Conservation (phyloP, 2,113 vertebrate species). For the Brachyistius frenatus region DNA sequence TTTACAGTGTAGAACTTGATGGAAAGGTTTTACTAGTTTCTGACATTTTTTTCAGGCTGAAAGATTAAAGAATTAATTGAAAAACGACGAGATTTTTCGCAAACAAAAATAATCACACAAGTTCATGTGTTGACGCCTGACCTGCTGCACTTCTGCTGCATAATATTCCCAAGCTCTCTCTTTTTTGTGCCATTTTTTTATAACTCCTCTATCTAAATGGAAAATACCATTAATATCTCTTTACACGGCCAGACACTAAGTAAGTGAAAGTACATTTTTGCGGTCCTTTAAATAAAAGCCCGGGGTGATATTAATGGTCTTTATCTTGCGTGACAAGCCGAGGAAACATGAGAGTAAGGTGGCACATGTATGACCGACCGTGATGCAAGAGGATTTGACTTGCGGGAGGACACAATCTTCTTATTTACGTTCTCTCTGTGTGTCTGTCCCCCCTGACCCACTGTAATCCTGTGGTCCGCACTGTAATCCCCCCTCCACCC, state of each 20-base stretch:
- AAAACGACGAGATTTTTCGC: too few species aligned
- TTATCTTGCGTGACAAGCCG: constrained; percentile 42
- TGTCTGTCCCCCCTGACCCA: constrained; percentile 48
- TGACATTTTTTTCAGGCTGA: too few species aligned
- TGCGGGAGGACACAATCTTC: constrained; percentile 63
- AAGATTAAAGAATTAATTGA: too few species aligned
- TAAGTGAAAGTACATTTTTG: neutral
- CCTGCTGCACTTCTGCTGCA: too few species aligned
- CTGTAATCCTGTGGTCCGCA: constrained; percentile 63
- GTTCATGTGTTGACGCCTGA: too few species aligned
- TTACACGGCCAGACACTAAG: neutral
- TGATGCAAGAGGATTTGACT: constrained; percentile 74
- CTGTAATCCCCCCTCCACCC: constrained; percentile 54
- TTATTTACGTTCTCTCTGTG: constrained; percentile 56
- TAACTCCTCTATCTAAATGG: too few species aligned
- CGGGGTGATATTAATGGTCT: neutral
- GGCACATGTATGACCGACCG: constrained; percentile 37
- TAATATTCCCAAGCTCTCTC: too few species aligned
- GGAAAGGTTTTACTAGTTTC: too few species aligned
- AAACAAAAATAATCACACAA: too few species aligned
- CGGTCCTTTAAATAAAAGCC: neutral
- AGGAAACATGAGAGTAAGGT: constrained; percentile 39
- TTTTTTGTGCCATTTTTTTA: too few species aligned
- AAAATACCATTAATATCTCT: neutral
- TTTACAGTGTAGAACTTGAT: too few species aligned